Evolutionary conservation across 2,888 invertebrate species (phyloP), one percentile per base, ranked within the genome.

Genomic region (Melipona bicolor): DNA sequence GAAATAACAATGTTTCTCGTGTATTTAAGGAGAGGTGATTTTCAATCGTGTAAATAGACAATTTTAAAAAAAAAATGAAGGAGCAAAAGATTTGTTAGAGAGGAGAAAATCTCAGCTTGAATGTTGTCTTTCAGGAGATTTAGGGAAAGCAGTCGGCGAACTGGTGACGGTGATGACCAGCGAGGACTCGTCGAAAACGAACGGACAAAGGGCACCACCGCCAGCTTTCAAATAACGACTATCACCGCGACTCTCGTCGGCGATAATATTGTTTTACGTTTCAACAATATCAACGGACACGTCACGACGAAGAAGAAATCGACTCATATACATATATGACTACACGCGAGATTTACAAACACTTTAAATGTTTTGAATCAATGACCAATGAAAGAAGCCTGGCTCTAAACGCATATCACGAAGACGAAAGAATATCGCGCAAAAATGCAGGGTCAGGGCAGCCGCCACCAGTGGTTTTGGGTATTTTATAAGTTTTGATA

Each of bases 91-190:
- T 4, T 0, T 4, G 4, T 4, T 6, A 5, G 17, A 1, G 0
- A 0, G n/a, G 27, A 19, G 24, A 27, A 4, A 0, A 27, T 21
- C 24, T 43, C 11, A 54, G 52, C 11, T 49, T 32, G 19, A 4
- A 54, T 43, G 19, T 65, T 79, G 50, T 72, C 19, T 95, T 95
- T 70, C 95, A 97, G 98, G 97, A 94, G 98, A 98, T 95, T 96
- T 98, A 88, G 98, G 98, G 80, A 97, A 97, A 94, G 98, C 98
- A 81, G 97, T 98, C 90, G 98, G 98, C 92, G 97, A 97, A 93
- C 95, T 98, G 92, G 98, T 98, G 87, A 97, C 97, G 68, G 98
- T 98, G 75, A 98, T 98, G 96, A 97, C 97, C 65, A 77, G 83
- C 81, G 97, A 98, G 93, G 98, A 98, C 79, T 78, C 91, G 77